These are phyloP conservation scores for Melanaphis sacchari DNA, from an alignment of 1,140 invertebrate genomes.

Conservation along the genomic window DNA sequence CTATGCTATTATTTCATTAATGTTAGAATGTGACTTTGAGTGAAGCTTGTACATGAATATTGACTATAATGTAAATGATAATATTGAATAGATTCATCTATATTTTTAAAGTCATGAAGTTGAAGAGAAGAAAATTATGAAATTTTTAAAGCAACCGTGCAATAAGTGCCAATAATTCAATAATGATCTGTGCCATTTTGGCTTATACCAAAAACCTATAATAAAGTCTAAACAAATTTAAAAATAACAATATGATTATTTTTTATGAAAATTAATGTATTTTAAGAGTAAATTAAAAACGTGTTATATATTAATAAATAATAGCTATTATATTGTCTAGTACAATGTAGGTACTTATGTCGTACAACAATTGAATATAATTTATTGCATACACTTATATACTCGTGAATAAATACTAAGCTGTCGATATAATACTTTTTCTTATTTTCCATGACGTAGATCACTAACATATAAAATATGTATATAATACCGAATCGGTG, in stretches of 20 bases:
- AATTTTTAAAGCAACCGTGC: neutral
- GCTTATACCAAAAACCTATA: neutral
- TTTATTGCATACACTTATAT: neutral
- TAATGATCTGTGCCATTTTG: neutral
- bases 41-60: neutral
- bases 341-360: neutral
- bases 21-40: neutral
- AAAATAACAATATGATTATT: too few relatives aligned
- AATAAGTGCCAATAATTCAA: neutral
- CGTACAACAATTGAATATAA: neutral
- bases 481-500: neutral
- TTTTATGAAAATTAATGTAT: too few relatives aligned
- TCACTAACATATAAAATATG: neutral
- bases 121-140: neutral
- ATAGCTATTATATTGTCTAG: neutral
- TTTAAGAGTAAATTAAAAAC: neutral
- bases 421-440: neutral
- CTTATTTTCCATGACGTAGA: neutral
- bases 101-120: neutral
- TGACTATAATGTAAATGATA: neutral
- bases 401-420: neutral
- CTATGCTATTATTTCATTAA: neutral
- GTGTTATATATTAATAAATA: neutral
- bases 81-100: neutral
- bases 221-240: neutral